Conservation (phyloP, 2,888 invertebrate genomes). For the Tholera decimalis region DNA sequence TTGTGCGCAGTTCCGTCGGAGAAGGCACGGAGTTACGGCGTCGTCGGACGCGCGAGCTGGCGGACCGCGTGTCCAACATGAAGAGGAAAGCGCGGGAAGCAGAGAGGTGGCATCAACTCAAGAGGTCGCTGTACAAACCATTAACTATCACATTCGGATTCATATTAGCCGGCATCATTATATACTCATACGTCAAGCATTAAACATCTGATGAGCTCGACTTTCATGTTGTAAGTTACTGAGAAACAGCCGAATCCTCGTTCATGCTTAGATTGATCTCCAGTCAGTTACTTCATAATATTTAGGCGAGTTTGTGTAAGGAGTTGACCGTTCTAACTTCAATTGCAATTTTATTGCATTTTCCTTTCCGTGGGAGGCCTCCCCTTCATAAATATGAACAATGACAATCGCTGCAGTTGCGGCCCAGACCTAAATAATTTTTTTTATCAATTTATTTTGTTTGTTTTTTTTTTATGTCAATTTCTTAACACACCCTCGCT, state of each 20-base stretch:
- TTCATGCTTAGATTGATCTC: neutral
- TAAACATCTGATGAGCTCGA: slow-evolving; percentile 61
- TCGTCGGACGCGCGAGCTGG: slow-evolving; percentile 77
- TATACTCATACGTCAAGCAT: slow-evolving; percentile 91
- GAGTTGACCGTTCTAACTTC: slow-evolving; percentile 8
- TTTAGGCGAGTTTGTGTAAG: slow-evolving; percentile 19
- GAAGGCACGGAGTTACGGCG: slow-evolving; percentile 73
- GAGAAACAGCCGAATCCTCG: slow-evolving; percentile 18
- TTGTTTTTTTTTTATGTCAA: neutral
- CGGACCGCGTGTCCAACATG: slow-evolving; percentile 88
- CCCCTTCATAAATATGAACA: neutral
- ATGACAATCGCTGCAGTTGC: neutral
- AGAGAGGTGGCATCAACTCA: slow-evolving; percentile 94
- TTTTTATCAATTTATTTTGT: neutral
- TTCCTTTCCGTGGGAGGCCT: slow-evolving; percentile 37
- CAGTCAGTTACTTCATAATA: too few species aligned
- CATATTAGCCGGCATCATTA: slow-evolving; percentile 93
- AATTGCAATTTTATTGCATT: slow-evolving; percentile 31
- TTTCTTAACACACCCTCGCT: slow-evolving; percentile 17
- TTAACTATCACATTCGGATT: slow-evolving; percentile 94
- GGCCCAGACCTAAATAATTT: neutral
- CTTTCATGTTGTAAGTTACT: slow-evolving; percentile 15
- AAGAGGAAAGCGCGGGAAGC: slow-evolving; percentile 93
- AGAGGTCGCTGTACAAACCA: slow-evolving; percentile 95
- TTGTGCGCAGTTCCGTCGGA: slow-evolving; percentile 50